Evolutionary conservation across 1,140 invertebrate genomes (phyloP), one percentile per base, ranked within the genome.

Genomic region (Plutomurus gul): DNA sequence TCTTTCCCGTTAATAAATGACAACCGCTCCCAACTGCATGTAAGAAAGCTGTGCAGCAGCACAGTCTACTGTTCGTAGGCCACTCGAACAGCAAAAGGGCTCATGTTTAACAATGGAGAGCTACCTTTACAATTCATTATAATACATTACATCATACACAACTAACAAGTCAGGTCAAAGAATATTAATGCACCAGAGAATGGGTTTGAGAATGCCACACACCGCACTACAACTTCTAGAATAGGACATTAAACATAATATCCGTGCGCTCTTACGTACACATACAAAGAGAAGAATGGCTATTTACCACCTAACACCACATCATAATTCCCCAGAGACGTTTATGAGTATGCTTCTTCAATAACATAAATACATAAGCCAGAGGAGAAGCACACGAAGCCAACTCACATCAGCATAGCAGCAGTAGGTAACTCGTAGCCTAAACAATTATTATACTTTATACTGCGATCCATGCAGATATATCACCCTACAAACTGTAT

Each of bases 241-340:
- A 3, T 60, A 30, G 3, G 27, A 18, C n/a, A 8, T 8, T n/a
- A n/a, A n/a, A n/a, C n/a, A n/a, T n/a, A n/a, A n/a, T n/a, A n/a
- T n/a, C n/a, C n/a, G n/a, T n/a, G n/a, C n/a, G n/a, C n/a, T n/a
- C n/a, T n/a, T n/a, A n/a, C n/a, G n/a, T n/a, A n/a, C n/a, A n/a
- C n/a, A 8, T 56, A 27, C 22, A 56, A 65, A 65, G 56, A 33
- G 27, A 65, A 36, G 56, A 65, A 33, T 65, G 30, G n/a, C 27
- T n/a, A 65, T 65, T 65, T 65, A 65, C 56, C 56, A 65, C 56
- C 56, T 65, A 30, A 36, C 20, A 36, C 56, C 56, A 65, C 56
- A 65, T 65, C 56, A 65, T 65, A 65, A 65, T 65, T 65, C 27
- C 56, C 56, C 27, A 16, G 27, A 65, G 56, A 65, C 56, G 56